Percentiles rank a stretch among this genome's conserved stretches.
Conservation (phyloP, 2,113 vertebrate species). For the Barbus barbus region DNA sequence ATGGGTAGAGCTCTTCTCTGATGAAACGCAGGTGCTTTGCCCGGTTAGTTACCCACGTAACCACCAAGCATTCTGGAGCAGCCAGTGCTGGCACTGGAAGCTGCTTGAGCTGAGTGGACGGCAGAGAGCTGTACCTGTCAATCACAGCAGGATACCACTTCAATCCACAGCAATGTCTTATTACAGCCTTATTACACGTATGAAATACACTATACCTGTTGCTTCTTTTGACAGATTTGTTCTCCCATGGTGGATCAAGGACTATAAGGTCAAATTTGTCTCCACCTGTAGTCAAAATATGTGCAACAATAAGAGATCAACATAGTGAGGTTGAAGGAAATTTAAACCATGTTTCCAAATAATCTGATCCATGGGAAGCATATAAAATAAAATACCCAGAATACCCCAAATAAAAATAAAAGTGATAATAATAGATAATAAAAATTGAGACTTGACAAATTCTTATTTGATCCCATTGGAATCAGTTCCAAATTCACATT, state of each 20-base stretch:
- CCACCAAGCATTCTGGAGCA: slow-evolving; percentile 82
- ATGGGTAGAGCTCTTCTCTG: slow-evolving; percentile 88
- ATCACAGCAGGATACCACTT: slow-evolving; percentile 3
- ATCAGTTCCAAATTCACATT: neutral
- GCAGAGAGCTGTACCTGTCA: slow-evolving; percentile 83
- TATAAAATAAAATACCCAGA: no score
- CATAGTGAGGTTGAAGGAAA: neutral
- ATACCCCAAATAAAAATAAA: no score
- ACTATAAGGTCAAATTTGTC: slow-evolving; percentile 86
- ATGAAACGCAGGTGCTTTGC: slow-evolving; percentile 87
- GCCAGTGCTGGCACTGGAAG: slow-evolving; percentile 83
- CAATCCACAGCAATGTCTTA: no score
- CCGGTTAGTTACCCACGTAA: slow-evolving; percentile 94
- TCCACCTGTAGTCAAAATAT: slow-evolving; percentile 70
- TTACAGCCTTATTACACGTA: no score
- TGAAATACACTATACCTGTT: slow-evolving; percentile 75
- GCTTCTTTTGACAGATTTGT: slow-evolving; percentile 96
- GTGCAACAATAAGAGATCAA: no score
- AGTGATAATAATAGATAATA: no score
- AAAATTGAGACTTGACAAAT: no score
- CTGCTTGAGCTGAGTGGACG: slow-evolving; percentile 82
- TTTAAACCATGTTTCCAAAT: neutral
- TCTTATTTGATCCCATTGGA: neutral
- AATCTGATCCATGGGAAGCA: neutral
- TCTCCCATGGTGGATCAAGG: slow-evolving; percentile 95